Conservation (phyloP, 2,797 vertebrate genomes). For the Onychomys torridus region DNA sequence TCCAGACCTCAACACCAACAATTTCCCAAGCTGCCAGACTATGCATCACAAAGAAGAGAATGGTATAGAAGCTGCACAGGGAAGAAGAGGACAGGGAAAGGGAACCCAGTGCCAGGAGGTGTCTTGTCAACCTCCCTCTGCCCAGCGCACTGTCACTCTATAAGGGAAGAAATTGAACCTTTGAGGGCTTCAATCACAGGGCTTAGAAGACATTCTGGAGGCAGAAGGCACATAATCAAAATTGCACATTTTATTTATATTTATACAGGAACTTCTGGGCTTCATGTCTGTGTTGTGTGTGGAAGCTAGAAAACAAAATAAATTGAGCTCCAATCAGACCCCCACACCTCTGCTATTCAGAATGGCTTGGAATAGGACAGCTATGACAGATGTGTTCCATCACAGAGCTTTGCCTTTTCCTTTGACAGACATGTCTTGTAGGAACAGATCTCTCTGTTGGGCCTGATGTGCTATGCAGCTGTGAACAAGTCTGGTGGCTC, state of each 20-base stretch:
- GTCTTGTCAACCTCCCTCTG: not conserved
- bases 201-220: not conserved
- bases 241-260: not conserved
- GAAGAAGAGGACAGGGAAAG: not conserved
- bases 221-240: not conserved
- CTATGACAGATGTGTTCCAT: constrained; percentile 67
- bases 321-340: not conserved
- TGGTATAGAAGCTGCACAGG: not conserved
- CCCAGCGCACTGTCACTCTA: not conserved
- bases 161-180: not conserved
- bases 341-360: constrained; percentile 57
- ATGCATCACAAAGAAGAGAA: not conserved
- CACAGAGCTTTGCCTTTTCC: constrained; percentile 77
- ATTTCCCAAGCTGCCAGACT: constrained; percentile 17
- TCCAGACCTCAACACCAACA: constrained; percentile 11
- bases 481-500: constrained; percentile 80
- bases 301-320: not conserved
- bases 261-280: not conserved
- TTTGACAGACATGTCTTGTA: constrained; percentile 70
- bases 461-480: constrained; percentile 80
- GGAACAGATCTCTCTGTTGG: constrained; percentile 72
- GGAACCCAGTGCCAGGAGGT: not conserved
- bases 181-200: not conserved
- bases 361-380: constrained; percentile 65
- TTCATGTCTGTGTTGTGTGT: not conserved